phyloP scores from a whole-genome alignment of 1,140 invertebrate species.

The Pseudomyrmex sp. region DNA sequence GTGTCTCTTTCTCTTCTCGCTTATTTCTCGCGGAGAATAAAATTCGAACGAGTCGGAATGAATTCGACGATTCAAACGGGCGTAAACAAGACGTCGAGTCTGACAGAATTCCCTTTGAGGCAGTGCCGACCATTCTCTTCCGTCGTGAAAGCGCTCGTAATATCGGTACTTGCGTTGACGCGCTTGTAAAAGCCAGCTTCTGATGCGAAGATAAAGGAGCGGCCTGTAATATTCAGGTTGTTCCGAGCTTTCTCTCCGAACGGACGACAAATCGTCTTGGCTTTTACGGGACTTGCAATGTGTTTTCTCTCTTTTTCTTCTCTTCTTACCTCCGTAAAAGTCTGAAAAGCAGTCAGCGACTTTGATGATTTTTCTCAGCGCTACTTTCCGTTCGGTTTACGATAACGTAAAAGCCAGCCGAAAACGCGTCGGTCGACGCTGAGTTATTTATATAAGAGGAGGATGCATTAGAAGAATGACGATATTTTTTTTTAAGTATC shows the following conservation, averaged over 20 bases:
- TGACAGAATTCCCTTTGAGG: constrained; percentile 41
- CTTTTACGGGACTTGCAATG: too few relatives aligned
- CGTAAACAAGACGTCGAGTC: constrained; percentile 28
- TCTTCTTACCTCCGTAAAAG: too few relatives aligned
- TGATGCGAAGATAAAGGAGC: constrained; percentile 42
- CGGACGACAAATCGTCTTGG: constrained; percentile 44
- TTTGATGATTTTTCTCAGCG: constrained; percentile 25
- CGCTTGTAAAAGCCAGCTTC: constrained; percentile 34
- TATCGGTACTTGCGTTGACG: constrained; percentile 52
- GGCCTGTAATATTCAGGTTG: constrained; percentile 45
- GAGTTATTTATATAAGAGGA: constrained; percentile 48
- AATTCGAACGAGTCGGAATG: background rate
- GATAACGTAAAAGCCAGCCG: constrained; percentile 51
- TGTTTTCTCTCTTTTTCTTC: too few relatives aligned
- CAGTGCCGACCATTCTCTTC: constrained; percentile 11
- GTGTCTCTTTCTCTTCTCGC: background rate
- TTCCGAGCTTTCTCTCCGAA: constrained; percentile 40
- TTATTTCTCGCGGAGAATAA: background rate
- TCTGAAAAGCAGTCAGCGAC: constrained; percentile 1
- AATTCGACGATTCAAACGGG: constrained; percentile 20
- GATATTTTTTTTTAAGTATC: constrained; percentile 35
- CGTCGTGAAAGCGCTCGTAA: constrained; percentile 44
- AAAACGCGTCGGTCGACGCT: constrained; percentile 28
- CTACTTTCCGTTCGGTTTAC: constrained; percentile 51
- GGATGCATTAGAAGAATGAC: constrained; percentile 28